Base-by-base conservation (phyloP, 2,888 invertebrate genomes). In the Heliothis peltigera region DNA sequence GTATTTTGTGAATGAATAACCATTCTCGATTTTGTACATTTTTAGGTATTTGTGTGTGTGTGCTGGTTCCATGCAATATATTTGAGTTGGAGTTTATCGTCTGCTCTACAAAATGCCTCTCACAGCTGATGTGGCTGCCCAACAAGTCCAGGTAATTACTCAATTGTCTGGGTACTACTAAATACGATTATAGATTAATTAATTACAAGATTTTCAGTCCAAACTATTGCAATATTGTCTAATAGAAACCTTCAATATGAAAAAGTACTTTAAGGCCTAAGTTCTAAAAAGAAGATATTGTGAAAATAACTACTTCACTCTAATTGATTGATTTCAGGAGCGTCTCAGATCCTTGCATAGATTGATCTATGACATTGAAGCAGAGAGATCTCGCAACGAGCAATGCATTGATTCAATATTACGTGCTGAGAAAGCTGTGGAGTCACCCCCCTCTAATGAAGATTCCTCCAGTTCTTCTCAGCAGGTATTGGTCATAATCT, bases 351-450 rank as follows among this genome's bases (percentile, higher is more conserved):
- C 97, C 5, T 93, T 98, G 15, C 97, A 97, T 81, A 95, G 96
- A 48, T 90, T 98, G 10, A 96, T 98, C 42, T 97, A 97, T 87
- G 97, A 98, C 59, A 97, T 98, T 78, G 98, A 98, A 88, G 96
- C 96, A 54, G 98, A 98, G 85, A 95, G 98, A 57, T 95, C 95
- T n/a, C 96, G 97, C 49, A 97, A 97, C 82, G 98, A 98, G 84
- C 96, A 97, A 60, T 98, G 98, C 61, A 95, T 98, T 61, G 96
- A 96, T 56, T 96, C 97, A 64, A 97, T 99, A 70, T 94, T 97
- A 8, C 97, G 97, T 85, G 97, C 97, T 2, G 98, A 98, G 82
- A 95, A 92, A 62, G 87, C 88, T 46, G 85, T 88, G 1, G 93
- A 91, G 52, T 90, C 91, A 2, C 89, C 93, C 35, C 82, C 91